Percentiles rank a stretch among this genome's conserved stretches.
phyloP scores from a whole-genome alignment of 2,888 invertebrate species.

The Phortica okadai region DNA sequence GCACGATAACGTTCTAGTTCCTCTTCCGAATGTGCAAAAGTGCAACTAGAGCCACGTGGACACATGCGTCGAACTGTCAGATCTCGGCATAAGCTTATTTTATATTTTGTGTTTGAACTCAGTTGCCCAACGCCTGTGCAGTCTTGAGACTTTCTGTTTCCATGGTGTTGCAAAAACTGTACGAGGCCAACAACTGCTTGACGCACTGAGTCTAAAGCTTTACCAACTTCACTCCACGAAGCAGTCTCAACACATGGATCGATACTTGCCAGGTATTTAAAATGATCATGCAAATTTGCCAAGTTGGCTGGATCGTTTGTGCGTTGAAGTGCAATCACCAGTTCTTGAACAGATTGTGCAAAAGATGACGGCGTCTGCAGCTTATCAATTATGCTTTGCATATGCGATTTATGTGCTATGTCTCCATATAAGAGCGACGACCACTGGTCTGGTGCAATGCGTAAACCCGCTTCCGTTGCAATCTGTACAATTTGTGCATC shows the following conservation, averaged over 20 bases:
- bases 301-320: constrained; percentile 90
- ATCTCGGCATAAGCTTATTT: constrained; percentile 94
- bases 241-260: constrained; percentile 88
- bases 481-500: constrained; percentile 99
- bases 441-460: constrained; percentile 99
- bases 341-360: constrained; percentile 92
- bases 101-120: constrained; percentile 86
- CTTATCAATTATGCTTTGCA: constrained; percentile 95
- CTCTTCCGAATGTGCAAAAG: constrained; percentile 94
- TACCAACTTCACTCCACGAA: constrained; percentile 81
- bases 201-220: constrained; percentile 83
- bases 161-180: constrained; percentile 86
- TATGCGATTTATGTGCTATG: constrained; percentile 95
- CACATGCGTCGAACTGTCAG: constrained; percentile 87
- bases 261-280: constrained; percentile 90
- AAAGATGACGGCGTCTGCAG: constrained; percentile 96
- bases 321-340: constrained; percentile 92
- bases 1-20: constrained; percentile 89
- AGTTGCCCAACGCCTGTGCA: constrained; percentile 75
- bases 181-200: constrained; percentile 87
- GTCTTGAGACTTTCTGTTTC: constrained; percentile 81
- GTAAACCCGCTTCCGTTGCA: constrained; percentile 95
- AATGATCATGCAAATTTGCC: constrained; percentile 84
- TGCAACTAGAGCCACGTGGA: constrained; percentile 91
- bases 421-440: constrained; percentile 97